A percentile compares a stretch with the other conserved stretches of the same genome.
phyloP scores from a whole-genome alignment of 2,113 vertebrate species.

The Anguilla rostrata region DNA sequence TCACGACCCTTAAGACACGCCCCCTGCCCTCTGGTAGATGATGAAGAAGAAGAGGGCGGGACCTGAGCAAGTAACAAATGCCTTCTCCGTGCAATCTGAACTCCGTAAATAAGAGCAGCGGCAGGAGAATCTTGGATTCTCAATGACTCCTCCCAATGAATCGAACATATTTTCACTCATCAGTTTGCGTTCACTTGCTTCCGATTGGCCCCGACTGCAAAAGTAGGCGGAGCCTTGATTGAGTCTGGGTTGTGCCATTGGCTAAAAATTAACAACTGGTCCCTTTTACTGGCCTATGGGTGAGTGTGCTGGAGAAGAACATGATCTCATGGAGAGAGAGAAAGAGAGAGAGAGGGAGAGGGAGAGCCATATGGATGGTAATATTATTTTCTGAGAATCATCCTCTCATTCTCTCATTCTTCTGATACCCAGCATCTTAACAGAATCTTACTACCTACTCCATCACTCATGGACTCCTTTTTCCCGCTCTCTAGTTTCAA shows the following conservation, averaged over 20 bases:
- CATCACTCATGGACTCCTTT: not conserved
- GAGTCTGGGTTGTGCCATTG: too few relatives aligned
- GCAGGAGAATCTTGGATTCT: not conserved
- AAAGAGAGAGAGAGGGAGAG: too few relatives aligned
- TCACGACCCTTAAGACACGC: slow-evolving; percentile 48
- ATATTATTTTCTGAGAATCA: slow-evolving; percentile 1
- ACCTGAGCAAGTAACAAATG: slow-evolving; percentile 37
- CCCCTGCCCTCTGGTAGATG: slow-evolving; percentile 37
- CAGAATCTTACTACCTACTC: not conserved
- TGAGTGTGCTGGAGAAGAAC: too few relatives aligned
- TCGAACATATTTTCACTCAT: too few relatives aligned
- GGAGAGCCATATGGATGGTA: not conserved
- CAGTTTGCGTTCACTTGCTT: too few relatives aligned
- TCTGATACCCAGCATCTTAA: too few relatives aligned
- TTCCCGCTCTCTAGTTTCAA: not conserved
- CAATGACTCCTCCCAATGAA: too few relatives aligned
- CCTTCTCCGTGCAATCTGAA: not conserved
- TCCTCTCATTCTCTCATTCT: not conserved
- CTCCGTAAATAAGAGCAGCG: not conserved
- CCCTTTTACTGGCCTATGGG: too few relatives aligned
- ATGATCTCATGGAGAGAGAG: too few relatives aligned
- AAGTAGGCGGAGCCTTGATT: too few relatives aligned
- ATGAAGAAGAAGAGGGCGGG: slow-evolving; percentile 31
- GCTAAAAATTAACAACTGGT: too few relatives aligned
- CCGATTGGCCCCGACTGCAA: too few relatives aligned